phyloP scores from a whole-genome alignment of 2,888 invertebrate genomes.

The Monoplex corrugatus region DNA sequence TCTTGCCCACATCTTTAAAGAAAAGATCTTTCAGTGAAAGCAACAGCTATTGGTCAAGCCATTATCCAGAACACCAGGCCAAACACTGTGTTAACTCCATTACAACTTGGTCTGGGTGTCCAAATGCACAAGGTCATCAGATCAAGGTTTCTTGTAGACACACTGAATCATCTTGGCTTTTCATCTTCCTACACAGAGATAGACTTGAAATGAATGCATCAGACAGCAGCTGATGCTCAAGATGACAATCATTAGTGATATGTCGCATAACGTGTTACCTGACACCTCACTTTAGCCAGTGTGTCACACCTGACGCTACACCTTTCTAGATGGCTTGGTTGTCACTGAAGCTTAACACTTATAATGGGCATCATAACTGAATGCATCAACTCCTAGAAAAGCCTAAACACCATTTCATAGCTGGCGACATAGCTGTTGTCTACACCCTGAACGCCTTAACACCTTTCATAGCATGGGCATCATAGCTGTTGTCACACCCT shows the following conservation, averaged over 20 bases:
- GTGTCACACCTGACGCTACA: too few relatives aligned
- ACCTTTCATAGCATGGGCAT: too few relatives aligned
- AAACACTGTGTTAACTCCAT: background rate
- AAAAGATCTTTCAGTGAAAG: background rate
- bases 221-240: too few relatives aligned
- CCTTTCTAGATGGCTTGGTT: too few relatives aligned
- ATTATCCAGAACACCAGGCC: background rate
- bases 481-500: too few relatives aligned
- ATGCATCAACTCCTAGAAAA: too few relatives aligned
- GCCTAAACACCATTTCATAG: too few relatives aligned
- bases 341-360: background rate
- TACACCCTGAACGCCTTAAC: too few relatives aligned
- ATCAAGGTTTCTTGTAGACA: background rate
- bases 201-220: background rate
- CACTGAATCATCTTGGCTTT: background rate
- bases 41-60: background rate
- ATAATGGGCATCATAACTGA: background rate
- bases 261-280: too few relatives aligned
- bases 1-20: background rate
- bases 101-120: background rate
- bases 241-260: too few relatives aligned
- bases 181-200: background rate
- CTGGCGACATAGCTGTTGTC: too few relatives aligned
- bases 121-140: background rate
- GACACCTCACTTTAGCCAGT: too few relatives aligned